Evolutionary conservation across 2,113 vertebrate genomes (phyloP), one percentile per base, ranked within the genome.

Genomic region (Oryzias curvinotus): DNA sequence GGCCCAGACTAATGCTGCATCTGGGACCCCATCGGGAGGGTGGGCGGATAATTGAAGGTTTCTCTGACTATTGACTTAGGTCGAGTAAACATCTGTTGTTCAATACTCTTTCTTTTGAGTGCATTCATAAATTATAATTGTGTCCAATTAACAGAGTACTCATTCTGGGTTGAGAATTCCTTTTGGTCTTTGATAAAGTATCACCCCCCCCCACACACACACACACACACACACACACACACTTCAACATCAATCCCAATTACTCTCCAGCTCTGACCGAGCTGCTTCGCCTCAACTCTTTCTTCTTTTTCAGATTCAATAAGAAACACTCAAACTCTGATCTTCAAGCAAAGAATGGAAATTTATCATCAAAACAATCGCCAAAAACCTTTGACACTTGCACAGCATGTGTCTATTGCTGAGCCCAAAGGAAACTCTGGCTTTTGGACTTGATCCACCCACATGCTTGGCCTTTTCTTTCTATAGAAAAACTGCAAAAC

Each of bases 61-160:
- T 87, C 75, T 78, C 77, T 36, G 61, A 83, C 78, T 84, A 89
- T 87, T 88, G 89, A 91, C 86, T 89, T 85, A 77, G 67, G 76
- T 65, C 78, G 82, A 83, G 52, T 80, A 88, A 91, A 87, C 90
- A 90, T 84, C 88, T 91, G 88, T 90, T 86, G 76, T 82, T 72
- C 77, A 65, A 88, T 87, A 83, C 85, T 84, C 77, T 84, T 85
- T 36, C 8, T 52, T 65, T 75, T 69, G 62, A 88, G 77, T 71
- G 73, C 64, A 57, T 45, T 64, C 88, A 84, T 90, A 85, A 61
- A 87, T 90, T 89, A 78, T 82, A 73, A 85, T 84, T 82, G 73
- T 71, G 54, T n/a, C 62, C 58, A 75, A 82, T 89, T 87, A 87
- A 83, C 68, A 72, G 56, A 59, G 65, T 46, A 62, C 57, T 52